Evolutionary conservation across 2,113 vertebrate species (phyloP).

Genomic region (Ranitomeya variabilis): DNA sequence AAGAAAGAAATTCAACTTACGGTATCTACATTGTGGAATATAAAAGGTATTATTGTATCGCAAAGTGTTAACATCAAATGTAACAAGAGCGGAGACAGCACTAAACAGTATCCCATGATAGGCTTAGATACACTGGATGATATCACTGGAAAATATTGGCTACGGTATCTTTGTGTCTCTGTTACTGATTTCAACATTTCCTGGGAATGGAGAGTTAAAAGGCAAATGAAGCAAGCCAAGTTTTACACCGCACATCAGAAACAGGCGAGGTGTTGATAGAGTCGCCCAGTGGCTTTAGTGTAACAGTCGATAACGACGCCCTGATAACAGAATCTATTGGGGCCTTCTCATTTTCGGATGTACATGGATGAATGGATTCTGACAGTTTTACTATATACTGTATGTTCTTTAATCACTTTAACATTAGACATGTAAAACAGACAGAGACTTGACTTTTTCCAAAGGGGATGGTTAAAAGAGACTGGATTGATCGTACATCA

Average conservation of each 20-base stretch:
- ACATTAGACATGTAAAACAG: constrained; percentile 32
- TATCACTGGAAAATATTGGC: background rate
- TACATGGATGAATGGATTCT: constrained; percentile 28
- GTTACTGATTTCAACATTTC: constrained; percentile 9
- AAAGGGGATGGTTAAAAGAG: background rate
- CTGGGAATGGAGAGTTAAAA: constrained; percentile 23
- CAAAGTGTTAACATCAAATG: background rate
- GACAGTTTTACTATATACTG: constrained; percentile 7
- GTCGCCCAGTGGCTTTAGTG: constrained; percentile 2
- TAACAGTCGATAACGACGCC: constrained; percentile 7
- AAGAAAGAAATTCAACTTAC: too few relatives aligned
- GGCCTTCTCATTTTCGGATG: constrained; percentile 13
- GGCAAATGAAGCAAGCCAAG: background rate
- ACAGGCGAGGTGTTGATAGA: constrained; percentile 26
- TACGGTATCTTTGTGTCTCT: background rate
- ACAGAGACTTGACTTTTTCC: constrained; percentile 8
- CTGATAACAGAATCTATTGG: constrained; percentile 36
- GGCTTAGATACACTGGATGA: background rate
- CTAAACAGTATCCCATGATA: background rate
- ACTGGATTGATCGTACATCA: background rate
- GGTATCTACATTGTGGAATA: too few relatives aligned
- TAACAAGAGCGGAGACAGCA: background rate
- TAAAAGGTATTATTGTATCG: background rate
- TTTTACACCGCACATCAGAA: background rate
- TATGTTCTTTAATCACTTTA: constrained; percentile 38